Evolutionary conservation across 2,888 invertebrate species (phyloP).

Genomic region (Pandemis corylana): DNA sequence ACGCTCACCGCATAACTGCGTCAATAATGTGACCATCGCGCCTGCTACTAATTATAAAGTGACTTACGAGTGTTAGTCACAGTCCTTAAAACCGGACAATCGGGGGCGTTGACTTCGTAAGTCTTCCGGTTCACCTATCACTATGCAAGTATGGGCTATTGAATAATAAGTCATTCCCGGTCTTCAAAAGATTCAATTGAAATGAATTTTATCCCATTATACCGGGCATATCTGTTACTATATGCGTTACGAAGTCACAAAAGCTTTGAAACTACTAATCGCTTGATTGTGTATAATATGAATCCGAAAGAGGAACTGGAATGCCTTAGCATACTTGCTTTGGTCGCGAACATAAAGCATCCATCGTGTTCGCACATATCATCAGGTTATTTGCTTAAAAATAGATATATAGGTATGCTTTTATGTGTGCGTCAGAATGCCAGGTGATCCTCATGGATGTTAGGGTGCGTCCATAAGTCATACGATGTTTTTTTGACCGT

Average conservation of each 20-base stretch:
- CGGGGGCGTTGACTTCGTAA: constrained; percentile 40
- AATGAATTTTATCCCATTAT: background rate
- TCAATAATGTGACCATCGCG: constrained; percentile 27
- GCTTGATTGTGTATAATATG: background rate
- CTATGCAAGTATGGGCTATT: constrained; percentile 25
- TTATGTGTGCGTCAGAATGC: background rate
- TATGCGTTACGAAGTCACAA: background rate
- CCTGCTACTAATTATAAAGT: constrained; percentile 31
- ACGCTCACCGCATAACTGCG: constrained; percentile 10
- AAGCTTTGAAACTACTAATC: background rate
- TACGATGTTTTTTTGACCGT: too few relatives aligned
- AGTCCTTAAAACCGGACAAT: constrained; percentile 41
- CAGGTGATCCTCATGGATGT: background rate
- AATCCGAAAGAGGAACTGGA: background rate
- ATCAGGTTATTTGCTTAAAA: background rate
- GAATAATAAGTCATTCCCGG: constrained; percentile 26
- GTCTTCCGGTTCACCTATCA: constrained; percentile 43
- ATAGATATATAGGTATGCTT: background rate
- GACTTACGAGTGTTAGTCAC: constrained; percentile 33
- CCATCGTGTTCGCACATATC: background rate
- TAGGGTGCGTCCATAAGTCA: background rate
- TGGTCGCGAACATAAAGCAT: background rate
- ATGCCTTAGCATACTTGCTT: background rate
- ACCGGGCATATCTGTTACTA: background rate
- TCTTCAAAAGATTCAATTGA: background rate